Evolutionary conservation across 1,140 invertebrate species (phyloP), one percentile per base, ranked within the genome.

Genomic region (Apis dorsata): DNA sequence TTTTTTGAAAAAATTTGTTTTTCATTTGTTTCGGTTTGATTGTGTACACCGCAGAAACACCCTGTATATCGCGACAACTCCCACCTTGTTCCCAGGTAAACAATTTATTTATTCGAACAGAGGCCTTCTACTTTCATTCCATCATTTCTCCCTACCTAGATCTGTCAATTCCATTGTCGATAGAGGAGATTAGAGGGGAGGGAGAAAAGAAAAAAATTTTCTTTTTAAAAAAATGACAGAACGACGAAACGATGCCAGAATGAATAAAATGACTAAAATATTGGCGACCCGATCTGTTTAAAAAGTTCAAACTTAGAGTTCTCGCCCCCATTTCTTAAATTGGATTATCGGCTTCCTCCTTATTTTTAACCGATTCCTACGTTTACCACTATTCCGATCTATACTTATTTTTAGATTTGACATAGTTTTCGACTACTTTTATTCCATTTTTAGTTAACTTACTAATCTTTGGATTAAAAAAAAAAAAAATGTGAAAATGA

Each of bases 61-160:
- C 19, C 11, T n/a, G 15, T 49, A n/a, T 44, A 15, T 53, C 44
- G 19, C 74, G 62, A 76, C 34, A 49, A 9, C 19, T 44, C 15
- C 7, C 3, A 19, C 10, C 8, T 11, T 75, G 21, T 63, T 49
- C 19, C 44, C 12, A 17, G 21, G 51, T 44, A 66, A 77, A 74
- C 53, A 77, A 77, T 77, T 77, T 77, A 77, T 77, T 77, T 66
- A 66, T 66, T 77, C 75, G 21, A 60, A 74, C 72, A 55, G 28
- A 53, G 12, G 2, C 1, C 28, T 62, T 63, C 34, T 12, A 44
- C 62, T 66, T 21, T 62, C 8, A 1, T 2, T 24, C 44, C 21
- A 53, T 76, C 60, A 65, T 65, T 65, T 76, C 19, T 44, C 34
- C 34, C 34, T 44, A 44, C 73, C 62, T 66, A 77, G 75, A 19